Conservation (phyloP, 2,888 invertebrate species). For the Melieria picta region DNA sequence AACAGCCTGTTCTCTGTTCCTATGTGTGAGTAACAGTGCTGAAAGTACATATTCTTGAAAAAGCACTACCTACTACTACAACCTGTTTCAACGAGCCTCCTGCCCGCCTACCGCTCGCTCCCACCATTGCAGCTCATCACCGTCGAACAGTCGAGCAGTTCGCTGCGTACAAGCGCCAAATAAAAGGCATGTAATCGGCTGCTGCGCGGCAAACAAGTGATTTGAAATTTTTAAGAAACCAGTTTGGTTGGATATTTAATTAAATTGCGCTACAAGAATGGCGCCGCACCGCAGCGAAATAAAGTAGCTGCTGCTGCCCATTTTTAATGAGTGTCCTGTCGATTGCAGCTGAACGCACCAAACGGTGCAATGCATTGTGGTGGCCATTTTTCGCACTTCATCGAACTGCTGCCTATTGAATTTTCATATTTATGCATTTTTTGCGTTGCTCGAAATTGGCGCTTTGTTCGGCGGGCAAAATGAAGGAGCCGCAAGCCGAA, state of each 20-base stretch:
- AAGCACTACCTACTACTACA: too few relatives aligned
- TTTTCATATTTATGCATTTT: too few relatives aligned
- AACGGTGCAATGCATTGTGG: too few relatives aligned
- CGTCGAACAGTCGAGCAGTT: background rate
- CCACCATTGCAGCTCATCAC: too few relatives aligned
- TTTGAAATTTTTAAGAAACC: slow-evolving; percentile 22
- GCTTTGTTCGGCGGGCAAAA: too few relatives aligned
- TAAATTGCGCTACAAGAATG: slow-evolving; percentile 23
- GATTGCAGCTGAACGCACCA: slow-evolving; percentile 22
- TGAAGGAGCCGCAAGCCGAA: too few relatives aligned
- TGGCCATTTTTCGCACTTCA: slow-evolving; percentile 8
- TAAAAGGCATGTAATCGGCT: slow-evolving; percentile 28
- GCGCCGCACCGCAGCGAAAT: background rate
- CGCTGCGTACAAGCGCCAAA: slow-evolving; percentile 4
- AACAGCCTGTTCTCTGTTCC: background rate
- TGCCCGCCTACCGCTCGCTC: too few relatives aligned
- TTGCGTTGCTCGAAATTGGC: too few relatives aligned
- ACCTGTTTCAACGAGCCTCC: too few relatives aligned
- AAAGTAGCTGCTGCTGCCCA: slow-evolving; percentile 1
- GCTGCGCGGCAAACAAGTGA: background rate
- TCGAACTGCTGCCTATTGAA: too few relatives aligned
- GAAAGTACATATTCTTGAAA: too few relatives aligned
- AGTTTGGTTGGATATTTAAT: slow-evolving; percentile 29
- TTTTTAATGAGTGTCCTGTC: slow-evolving; percentile 36
- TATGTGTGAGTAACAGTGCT: too few relatives aligned